phyloP scores from a whole-genome alignment of 2,113 vertebrate genomes.

The Anas platyrhynchos region DNA sequence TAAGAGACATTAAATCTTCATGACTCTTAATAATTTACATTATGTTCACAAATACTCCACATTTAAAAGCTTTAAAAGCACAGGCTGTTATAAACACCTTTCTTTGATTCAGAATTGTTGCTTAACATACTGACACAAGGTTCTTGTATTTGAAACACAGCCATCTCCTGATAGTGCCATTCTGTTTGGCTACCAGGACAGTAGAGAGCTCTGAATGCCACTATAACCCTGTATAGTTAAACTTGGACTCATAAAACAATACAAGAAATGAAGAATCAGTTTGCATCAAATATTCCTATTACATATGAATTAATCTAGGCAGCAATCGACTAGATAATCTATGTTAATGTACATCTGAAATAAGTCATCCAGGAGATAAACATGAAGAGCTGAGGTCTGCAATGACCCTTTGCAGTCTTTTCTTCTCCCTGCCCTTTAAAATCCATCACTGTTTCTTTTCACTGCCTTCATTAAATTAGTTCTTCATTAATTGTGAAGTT shows the following conservation, averaged over 20 bases:
- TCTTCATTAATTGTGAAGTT: conserved; percentile 10
- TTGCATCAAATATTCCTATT: conserved; percentile 28
- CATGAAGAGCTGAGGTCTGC: conserved; percentile 19
- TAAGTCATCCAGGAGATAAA: conserved; percentile 47
- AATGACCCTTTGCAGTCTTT: not conserved
- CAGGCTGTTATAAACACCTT: not conserved
- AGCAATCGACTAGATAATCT: not conserved
- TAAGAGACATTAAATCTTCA: not conserved
- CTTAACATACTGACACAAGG: rapidly evolving
- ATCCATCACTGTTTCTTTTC: not conserved
- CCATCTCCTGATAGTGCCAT: not conserved
- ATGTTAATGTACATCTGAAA: conserved; percentile 45
- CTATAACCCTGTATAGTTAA: not conserved
- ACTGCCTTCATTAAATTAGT: conserved; percentile 28
- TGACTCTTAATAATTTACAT: not conserved
- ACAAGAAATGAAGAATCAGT: conserved; percentile 18
- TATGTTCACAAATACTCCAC: not conserved
- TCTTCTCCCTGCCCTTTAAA: conserved; percentile 33
- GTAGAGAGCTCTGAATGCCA: not conserved
- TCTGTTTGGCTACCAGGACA: not conserved
- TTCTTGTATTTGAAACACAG: not conserved
- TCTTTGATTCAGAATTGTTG: not conserved
- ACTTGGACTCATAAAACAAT: not conserved
- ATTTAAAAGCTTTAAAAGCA: not conserved
- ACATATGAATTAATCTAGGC: not conserved